A percentile compares a stretch with the other conserved stretches of the same genome.
Conservation (phyloP, 1,140 invertebrate genomes). For the Papilio dardanus region DNA sequence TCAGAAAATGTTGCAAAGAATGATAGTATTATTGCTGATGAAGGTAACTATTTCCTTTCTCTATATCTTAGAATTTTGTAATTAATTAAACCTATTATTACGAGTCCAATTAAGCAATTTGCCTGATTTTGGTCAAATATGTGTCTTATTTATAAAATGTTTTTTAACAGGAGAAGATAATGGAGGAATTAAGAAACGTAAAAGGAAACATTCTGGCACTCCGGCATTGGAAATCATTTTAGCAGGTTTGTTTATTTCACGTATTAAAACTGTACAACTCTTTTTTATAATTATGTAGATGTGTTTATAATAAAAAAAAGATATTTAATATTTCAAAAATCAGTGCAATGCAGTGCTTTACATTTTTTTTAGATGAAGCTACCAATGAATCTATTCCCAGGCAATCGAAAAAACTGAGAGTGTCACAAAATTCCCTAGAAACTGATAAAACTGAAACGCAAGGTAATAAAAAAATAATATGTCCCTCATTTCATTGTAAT, state of each 20-base stretch:
- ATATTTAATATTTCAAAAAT: not conserved
- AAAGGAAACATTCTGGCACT: conserved; percentile 49
- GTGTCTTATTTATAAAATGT: conserved; percentile 20
- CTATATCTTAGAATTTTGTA: not conserved
- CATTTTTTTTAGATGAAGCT: not conserved
- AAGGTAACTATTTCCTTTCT: not conserved
- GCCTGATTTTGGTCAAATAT: not conserved
- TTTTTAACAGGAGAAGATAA: conserved; percentile 29
- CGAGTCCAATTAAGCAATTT: not conserved
- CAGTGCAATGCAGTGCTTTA: too few species aligned
- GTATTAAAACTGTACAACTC: too few species aligned
- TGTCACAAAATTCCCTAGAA: conserved; percentile 16
- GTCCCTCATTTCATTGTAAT: not conserved
- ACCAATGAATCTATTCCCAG: conserved; percentile 12
- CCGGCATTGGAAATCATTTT: conserved; percentile 20
- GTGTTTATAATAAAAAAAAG: not conserved
- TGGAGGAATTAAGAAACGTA: conserved; percentile 47
- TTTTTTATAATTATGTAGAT: too few species aligned
- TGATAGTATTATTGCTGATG: not conserved
- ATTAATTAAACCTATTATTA: not conserved
- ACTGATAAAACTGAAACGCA: not conserved
- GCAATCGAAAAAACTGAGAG: conserved; percentile 16
- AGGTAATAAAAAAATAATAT: conserved; percentile 3
- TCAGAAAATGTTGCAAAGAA: not conserved
- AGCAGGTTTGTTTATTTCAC: not conserved